A percentile compares a stretch with the other conserved stretches of the same genome.
These are phyloP conservation scores for Eueides isabella DNA, from an alignment of 1,140 invertebrate species.

Conservation along the genomic window DNA sequence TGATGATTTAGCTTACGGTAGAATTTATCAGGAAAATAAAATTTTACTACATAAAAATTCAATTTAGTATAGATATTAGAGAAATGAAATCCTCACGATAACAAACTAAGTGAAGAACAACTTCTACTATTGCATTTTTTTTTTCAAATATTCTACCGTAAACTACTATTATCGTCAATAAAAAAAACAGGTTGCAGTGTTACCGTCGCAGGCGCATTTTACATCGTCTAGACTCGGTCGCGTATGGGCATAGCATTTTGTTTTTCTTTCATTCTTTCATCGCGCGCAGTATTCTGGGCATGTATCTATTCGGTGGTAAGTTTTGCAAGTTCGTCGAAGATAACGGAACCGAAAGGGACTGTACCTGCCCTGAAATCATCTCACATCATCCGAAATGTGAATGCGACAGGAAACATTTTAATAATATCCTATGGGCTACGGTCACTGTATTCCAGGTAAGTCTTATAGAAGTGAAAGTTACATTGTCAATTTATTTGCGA, in stretches of 20 bases:
- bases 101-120: no score
- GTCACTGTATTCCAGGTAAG: slow-evolving; percentile 98
- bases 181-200: slow-evolving; percentile 58
- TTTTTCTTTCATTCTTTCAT: slow-evolving; percentile 82
- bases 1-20: slow-evolving; percentile 26
- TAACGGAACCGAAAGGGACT: slow-evolving; percentile 91
- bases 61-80: neutral
- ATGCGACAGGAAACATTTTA: slow-evolving; percentile 98
- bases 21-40: neutral
- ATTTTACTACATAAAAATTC: slow-evolving; percentile 38
- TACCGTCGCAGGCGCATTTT: slow-evolving; percentile 65
- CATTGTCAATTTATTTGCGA: slow-evolving; percentile 78
- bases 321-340: slow-evolving; percentile 98
- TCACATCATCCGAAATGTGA: slow-evolving; percentile 93
- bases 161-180: slow-evolving; percentile 40
- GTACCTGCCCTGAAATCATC: slow-evolving; percentile 95
- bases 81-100: no score
- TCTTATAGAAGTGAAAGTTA: slow-evolving; percentile 63
- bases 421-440: slow-evolving; percentile 97
- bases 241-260: slow-evolving; percentile 80
- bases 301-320: slow-evolving; percentile 99
- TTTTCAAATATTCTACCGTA: slow-evolving; percentile 1
- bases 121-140: no score
- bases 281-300: slow-evolving; percentile 95
- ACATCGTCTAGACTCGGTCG: slow-evolving; percentile 69